phyloP scores from a whole-genome alignment of 2,888 invertebrate species.

The Parnassius orleans region DNA sequence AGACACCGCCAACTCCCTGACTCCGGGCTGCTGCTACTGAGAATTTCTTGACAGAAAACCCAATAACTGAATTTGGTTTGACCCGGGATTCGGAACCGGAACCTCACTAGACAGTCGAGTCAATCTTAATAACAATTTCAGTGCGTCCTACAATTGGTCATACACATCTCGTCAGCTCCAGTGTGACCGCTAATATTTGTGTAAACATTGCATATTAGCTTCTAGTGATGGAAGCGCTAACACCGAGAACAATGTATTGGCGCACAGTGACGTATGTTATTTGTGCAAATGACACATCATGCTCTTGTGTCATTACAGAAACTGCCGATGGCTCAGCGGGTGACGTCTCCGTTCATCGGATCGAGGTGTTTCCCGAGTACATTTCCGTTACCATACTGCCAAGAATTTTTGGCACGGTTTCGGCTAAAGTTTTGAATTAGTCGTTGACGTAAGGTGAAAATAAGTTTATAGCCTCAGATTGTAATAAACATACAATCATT shows the following conservation, averaged over 20 bases:
- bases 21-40: too few species aligned
- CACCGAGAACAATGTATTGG: not conserved
- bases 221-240: not conserved
- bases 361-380: constrained; percentile 4
- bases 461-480: too few species aligned
- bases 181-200: not conserved
- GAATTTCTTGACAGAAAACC: too few species aligned
- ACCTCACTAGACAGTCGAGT: too few species aligned
- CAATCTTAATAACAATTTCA: too few species aligned
- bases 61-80: too few species aligned
- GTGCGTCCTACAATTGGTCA: too few species aligned
- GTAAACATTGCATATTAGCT: not conserved
- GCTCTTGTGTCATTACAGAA: not conserved
- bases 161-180: too few species aligned
- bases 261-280: not conserved
- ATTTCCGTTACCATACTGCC: constrained; percentile 6
- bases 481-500: too few species aligned
- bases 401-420: constrained; percentile 9
- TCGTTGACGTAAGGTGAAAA: not conserved
- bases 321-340: constrained; percentile 2
- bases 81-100: too few species aligned
- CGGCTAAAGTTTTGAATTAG: not conserved
- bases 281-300: not conserved
- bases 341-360: not conserved
- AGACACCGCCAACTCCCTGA: too few species aligned